Evolutionary conservation across 1,140 invertebrate species (phyloP), one percentile per base, ranked within the genome.

Genomic region (Neoseiulus cucumeris): DNA sequence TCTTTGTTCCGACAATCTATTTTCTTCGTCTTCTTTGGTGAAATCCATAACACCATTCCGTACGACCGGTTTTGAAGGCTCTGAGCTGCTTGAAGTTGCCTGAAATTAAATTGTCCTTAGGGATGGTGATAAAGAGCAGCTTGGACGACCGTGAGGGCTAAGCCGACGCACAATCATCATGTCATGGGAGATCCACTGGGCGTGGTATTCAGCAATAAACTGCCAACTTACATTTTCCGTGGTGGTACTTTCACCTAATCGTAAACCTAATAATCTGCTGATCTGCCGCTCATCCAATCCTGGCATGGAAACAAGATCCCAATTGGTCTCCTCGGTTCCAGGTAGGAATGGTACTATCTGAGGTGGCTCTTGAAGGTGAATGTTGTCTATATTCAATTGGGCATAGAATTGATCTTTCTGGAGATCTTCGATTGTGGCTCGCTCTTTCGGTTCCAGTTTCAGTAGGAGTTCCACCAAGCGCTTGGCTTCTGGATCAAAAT

Each of bases 381-480:
- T 75, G 14, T 81, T 84, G 42, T 89, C 85, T 81, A 89, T 96
- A 68, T 91, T 82, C 42, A 94, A 81, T 30, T 82, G 85, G 42
- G 79, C 75, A 75, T 94, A 96, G 74, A 96, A 93, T 17, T 81
- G 78, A 79, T 97, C 92, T 41, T 81, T 76, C 65, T 90, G 25
- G 25, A 59, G 18, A 18, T 65, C 29, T 39, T 44, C 22, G 22
- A 64, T 64, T 28, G 30, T 64, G 45, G 41, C 44, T 18, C 41
- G 17, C 42, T 68, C 33, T 17, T 66, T 47, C 42, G 28, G 12
- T 64, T 55, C 59, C 7, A 72, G 77, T 74, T 84, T 87, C 67
- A 99, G 76, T 65, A 98, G 79, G 74, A 88, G 85, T 70, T 84
- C 79, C 18, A 98, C 87, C 64, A 99, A 80, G 76, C 94, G 87